Evolutionary conservation across 1,140 invertebrate genomes (phyloP), one percentile per base, ranked within the genome.

Genomic region (Halotydeus destructor): DNA sequence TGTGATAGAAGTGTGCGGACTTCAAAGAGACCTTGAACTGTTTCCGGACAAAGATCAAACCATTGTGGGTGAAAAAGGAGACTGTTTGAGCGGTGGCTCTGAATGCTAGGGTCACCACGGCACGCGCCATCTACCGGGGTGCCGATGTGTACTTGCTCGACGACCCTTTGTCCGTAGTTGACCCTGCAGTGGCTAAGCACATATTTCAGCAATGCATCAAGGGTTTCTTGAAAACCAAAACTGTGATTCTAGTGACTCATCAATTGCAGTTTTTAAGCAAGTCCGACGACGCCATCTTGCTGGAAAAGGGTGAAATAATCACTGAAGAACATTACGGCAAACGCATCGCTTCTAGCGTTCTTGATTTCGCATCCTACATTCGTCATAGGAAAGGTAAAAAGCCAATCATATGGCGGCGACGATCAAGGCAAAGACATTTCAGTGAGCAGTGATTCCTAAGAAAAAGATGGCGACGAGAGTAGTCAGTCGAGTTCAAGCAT

Each of bases 61-160:
- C 9, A 27, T 38, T 21, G 42, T 52, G n/a, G 44, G 45, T 18
- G 49, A 52, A 18, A 41, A 60, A 54, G 78, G 79, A 37, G 88
- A 97, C 48, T 96, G 93, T 63, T 64, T 98, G 43, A 89, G 82
- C 38, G 93, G 93, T 35, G 93, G 93, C n/a, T 22, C 93, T 98
- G 57, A 97, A 97, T 57, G 84, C 85, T 1, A 69, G 85, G 50
- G 76, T 93, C 2, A 84, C 78, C 53, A 61, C 86, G 31, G 82
- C 82, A 0, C 42, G 64, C 31, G 60, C 63, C 9, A 52, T 63
- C 3, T 66, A 66, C 48, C 54, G 55, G 32, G 54, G 64, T 47
- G 50, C 54, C 21, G 60, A 65, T 47, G 52, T 66, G 12, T 65
- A 61, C 47, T 42, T 67, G 5, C 46, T 68, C 19, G 66, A 68